These are phyloP conservation scores for Capromys pilorides DNA, from an alignment of 2,797 vertebrate species.

Conservation along the genomic window DNA sequence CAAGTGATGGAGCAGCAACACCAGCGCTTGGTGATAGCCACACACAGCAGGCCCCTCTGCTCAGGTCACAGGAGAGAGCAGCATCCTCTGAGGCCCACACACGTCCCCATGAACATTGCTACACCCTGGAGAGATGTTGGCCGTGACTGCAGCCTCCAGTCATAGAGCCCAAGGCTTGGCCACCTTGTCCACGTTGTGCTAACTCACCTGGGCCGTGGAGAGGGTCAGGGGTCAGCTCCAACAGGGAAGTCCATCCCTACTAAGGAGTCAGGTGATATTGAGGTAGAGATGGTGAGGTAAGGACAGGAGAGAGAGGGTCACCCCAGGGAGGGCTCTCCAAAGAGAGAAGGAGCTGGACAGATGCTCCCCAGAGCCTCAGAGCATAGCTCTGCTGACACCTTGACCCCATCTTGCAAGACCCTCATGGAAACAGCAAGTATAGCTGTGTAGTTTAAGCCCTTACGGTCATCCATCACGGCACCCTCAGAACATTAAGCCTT, in stretches of 20 bases:
- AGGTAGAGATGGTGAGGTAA: not conserved
- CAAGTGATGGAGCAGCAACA: not conserved
- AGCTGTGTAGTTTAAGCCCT: not conserved
- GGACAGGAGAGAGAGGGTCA: not conserved
- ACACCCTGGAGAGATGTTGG: not conserved
- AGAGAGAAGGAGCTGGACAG: not conserved
- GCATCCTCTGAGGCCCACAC: not conserved
- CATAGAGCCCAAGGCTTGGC: not conserved
- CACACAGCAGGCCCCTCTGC: not conserved
- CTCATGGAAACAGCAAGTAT: not conserved
- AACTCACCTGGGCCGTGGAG: not conserved
- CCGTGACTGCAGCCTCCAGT: not conserved
- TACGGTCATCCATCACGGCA: not conserved
- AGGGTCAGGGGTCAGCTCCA: not conserved
- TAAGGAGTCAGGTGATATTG: not conserved
- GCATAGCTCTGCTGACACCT: not conserved
- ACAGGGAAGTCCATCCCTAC: not conserved
- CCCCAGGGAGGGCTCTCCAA: not conserved
- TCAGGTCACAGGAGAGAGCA: not conserved
- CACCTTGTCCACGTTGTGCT: too few species aligned
- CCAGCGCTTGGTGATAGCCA: not conserved
- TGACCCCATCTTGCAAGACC: not conserved
- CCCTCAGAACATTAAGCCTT: not conserved
- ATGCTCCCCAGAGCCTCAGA: not conserved
- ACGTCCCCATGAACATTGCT: fast-evolving